phyloP scores from a whole-genome alignment of 2,888 invertebrate species.

The Sylvicola cinctus region DNA sequence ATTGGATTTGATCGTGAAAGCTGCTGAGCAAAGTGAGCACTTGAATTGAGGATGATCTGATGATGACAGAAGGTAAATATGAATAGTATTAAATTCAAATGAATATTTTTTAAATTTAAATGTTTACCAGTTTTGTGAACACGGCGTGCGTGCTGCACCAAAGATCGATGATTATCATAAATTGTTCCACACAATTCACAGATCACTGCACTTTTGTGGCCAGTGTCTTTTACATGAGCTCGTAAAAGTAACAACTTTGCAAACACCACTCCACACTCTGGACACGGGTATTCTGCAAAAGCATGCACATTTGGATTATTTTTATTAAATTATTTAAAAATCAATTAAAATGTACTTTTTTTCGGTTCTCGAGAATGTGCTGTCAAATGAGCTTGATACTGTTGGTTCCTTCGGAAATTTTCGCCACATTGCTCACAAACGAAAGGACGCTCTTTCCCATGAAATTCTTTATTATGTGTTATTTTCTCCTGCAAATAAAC shows the following conservation, averaged over 20 bases:
- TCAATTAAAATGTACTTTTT: constrained; percentile 17
- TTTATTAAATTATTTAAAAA: neutral
- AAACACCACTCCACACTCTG: constrained; percentile 22
- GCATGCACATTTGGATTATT: neutral
- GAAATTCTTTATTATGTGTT: constrained; percentile 22
- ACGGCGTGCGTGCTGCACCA: constrained; percentile 24
- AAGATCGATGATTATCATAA: constrained; percentile 21
- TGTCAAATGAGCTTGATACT: constrained; percentile 25
- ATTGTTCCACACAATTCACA: constrained; percentile 25
- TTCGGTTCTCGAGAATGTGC: constrained; percentile 22
- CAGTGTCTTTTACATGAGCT: constrained; percentile 23
- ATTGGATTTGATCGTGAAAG: constrained; percentile 23
- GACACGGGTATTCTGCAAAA: constrained; percentile 18
- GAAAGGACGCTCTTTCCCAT: constrained; percentile 24
- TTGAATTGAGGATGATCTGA: neutral
- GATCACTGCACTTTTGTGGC: constrained; percentile 14
- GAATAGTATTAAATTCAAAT: too few relatives aligned
- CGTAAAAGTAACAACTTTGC: constrained; percentile 21
- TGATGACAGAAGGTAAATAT: too few relatives aligned
- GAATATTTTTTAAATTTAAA: constrained; percentile 6
- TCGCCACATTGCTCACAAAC: constrained; percentile 25
- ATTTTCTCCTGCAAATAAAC: constrained; percentile 19
- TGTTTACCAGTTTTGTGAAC: constrained; percentile 24
- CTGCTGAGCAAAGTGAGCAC: constrained; percentile 18
- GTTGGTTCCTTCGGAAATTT: constrained; percentile 23